These are phyloP conservation scores for Prinia subflava DNA, from an alignment of 2,113 vertebrate genomes.

Conservation along the genomic window DNA sequence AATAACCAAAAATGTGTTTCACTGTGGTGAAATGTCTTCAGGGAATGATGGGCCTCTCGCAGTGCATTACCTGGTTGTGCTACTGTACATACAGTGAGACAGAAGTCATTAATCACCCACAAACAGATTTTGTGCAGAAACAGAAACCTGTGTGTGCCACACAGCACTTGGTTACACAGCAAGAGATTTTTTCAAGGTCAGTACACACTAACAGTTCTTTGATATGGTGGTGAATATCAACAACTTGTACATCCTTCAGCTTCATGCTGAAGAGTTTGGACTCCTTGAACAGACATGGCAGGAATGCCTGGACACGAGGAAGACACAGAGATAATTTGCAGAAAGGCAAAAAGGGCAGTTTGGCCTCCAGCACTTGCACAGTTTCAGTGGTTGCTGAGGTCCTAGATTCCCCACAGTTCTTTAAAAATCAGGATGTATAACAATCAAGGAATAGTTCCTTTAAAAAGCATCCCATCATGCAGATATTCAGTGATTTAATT, in stretches of 20 bases:
- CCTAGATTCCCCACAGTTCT: background rate
- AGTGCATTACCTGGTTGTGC: background rate
- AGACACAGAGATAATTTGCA: background rate
- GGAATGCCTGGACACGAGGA: background rate
- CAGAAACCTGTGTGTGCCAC: background rate
- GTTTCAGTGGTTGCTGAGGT: background rate
- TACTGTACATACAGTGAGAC: background rate
- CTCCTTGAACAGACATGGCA: background rate
- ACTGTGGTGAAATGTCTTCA: background rate
- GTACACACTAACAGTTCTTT: background rate
- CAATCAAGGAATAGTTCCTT: background rate
- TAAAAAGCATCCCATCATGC: background rate
- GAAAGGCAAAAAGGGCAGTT: background rate
- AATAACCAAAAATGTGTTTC: background rate
- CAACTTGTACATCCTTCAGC: background rate
- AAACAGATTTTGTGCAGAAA: background rate
- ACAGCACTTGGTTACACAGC: background rate
- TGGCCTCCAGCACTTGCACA: background rate
- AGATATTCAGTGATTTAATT: slow-evolving; percentile 39
- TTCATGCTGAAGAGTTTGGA: background rate
- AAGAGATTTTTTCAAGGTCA: background rate
- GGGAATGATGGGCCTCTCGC: background rate
- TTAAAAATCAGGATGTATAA: background rate
- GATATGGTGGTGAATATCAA: background rate
- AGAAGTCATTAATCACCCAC: slow-evolving; percentile 24